These are phyloP conservation scores for Sander vitreus DNA, from an alignment of 2,113 vertebrate species.

Conservation along the genomic window DNA sequence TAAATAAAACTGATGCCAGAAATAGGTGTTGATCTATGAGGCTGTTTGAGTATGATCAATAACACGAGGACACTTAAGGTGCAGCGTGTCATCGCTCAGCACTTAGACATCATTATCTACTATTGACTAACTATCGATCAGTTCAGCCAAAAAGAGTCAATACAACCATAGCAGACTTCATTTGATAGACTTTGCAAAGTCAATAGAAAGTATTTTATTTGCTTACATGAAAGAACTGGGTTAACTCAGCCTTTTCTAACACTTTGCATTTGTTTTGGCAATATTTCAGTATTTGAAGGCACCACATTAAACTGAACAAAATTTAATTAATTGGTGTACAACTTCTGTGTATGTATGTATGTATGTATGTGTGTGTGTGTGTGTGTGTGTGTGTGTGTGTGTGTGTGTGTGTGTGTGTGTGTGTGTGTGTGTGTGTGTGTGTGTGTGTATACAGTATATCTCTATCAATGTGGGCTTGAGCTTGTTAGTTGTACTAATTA, in stretches of 20 bases:
- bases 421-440: neutral
- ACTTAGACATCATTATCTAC: slow-evolving; percentile 72
- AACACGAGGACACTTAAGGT: slow-evolving; percentile 44
- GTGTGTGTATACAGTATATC: slow-evolving; percentile 24
- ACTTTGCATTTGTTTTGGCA: neutral
- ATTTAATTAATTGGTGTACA: slow-evolving; percentile 35
- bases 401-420: neutral
- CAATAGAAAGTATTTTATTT: slow-evolving; percentile 40
- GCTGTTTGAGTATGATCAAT: slow-evolving; percentile 59
- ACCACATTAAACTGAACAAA: neutral
- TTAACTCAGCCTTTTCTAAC: neutral
- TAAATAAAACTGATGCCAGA: slow-evolving; percentile 10
- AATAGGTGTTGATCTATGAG: slow-evolving; percentile 31
- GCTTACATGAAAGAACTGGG: neutral
- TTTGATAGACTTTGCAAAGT: slow-evolving; percentile 60
- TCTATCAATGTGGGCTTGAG: slow-evolving; percentile 60
- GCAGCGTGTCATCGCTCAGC: slow-evolving; percentile 60
- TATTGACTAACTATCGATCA: slow-evolving; percentile 66
- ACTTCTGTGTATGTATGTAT: slow-evolving; percentile 6
- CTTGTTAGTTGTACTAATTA: slow-evolving; percentile 80
- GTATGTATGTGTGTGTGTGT: neutral
- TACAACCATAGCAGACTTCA: slow-evolving; percentile 40
- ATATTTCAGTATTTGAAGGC: slow-evolving; percentile 2
- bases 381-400: neutral
- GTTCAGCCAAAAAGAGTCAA: slow-evolving; percentile 48